Evolutionary conservation across 2,797 vertebrate species (phyloP), one percentile per base, ranked within the genome.

Genomic region (Sebastes glaucus): DNA sequence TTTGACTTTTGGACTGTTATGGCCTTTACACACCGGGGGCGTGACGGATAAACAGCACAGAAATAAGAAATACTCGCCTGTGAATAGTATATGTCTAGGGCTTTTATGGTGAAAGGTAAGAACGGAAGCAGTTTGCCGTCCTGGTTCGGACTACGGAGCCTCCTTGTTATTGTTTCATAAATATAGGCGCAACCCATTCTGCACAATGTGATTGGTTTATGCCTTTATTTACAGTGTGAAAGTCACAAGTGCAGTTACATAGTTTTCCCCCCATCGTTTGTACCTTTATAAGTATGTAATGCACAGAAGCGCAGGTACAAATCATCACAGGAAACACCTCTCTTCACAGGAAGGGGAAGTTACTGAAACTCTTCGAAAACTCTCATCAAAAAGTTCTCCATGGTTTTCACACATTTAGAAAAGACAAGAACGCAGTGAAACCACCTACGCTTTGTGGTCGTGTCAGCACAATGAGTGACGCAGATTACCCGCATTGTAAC

Each of bases 361-460:
- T 18, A 69, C 14, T 16, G 6, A 74, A 73, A 55, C 28, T 42
- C 6, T 46, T 14, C 61, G 28, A 71, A 30, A 69, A 49, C 13
- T 46, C 13, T 49, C 20, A 32, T 66, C 13, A 49, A 11, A 65
- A 22, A 13, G 7, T n/a, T 74, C 73, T 79, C n/a, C 30, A 16
- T 49, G 73, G 55, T 77, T 80, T 63, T 84, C 68, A 74, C 65
- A 64, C 76, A 14, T 82, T 65, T 22, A 42, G 80, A 74, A 74
- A 6, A 49, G 46, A 76, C 16, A 25, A 35, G 16, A 83, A 11
- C 0, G 22, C 32, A 7, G 10, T 28, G 30, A 78, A 84, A 78
- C 59, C 49, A 63, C 63, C 70, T 35, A 32, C 23, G 11, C 78
- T 18, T 23, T 77, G 74, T 73, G 82, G 65, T 53, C 1, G 9